Conservation (phyloP, 2,113 vertebrate species). For the Glaucomys volans region DNA sequence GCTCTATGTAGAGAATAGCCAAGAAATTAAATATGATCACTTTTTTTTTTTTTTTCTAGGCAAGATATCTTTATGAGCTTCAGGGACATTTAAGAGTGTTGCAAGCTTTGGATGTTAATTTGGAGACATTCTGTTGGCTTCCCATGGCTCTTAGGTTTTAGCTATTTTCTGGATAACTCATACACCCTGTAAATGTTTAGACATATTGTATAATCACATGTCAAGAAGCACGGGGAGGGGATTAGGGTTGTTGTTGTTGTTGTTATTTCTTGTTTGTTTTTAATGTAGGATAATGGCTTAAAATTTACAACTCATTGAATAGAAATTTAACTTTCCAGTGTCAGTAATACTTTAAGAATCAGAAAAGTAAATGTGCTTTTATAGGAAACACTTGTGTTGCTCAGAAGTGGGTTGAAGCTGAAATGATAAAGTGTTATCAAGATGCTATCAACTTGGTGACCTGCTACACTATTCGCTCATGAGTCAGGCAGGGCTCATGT, state of each 20-base stretch:
- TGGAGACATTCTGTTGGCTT: slow-evolving; percentile 5
- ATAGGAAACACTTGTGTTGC: not conserved
- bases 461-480: not conserved
- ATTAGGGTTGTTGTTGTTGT: not conserved
- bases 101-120: slow-evolving; percentile 24
- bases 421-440: not conserved
- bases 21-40: slow-evolving; percentile 58
- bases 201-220: not conserved
- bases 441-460: not conserved
- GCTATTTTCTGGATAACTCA: not conserved
- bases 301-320: slow-evolving; percentile 29
- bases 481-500: not conserved
- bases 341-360: not conserved
- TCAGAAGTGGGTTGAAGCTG: not conserved
- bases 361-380: not conserved
- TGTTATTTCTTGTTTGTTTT: not conserved
- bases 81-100: not conserved
- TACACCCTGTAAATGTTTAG: not conserved
- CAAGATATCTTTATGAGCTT: slow-evolving; percentile 15
- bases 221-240: not conserved
- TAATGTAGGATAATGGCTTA: not conserved
- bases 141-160: not conserved
- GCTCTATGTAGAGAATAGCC: slow-evolving; percentile 35
- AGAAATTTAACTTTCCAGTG: slow-evolving; percentile 22
- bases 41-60: slow-evolving; percentile 73